These are phyloP conservation scores for Phyllotreta cruciferae DNA, from an alignment of 2,888 invertebrate species.

Conservation along the genomic window DNA sequence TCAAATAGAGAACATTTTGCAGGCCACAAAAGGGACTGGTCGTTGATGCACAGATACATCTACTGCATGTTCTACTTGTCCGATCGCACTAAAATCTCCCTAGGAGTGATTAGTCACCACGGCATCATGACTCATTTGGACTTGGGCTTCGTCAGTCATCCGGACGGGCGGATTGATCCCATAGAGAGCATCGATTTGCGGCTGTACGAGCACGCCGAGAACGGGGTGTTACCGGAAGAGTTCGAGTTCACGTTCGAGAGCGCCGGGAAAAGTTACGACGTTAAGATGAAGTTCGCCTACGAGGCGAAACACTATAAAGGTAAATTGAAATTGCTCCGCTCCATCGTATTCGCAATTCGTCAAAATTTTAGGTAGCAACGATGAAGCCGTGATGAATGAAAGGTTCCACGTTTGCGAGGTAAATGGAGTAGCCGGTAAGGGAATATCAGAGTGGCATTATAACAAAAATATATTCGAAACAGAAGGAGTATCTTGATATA, in stretches of 20 bases:
- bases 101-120: conserved; percentile 81
- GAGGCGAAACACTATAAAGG: conserved; percentile 68
- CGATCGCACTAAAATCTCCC: conserved; percentile 71
- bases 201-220: conserved; percentile 74
- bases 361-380: conserved; percentile 63
- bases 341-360: no score
- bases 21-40: conserved; percentile 77
- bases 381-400: conserved; percentile 74
- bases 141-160: conserved; percentile 68
- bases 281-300: conserved; percentile 64
- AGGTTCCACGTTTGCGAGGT: conserved; percentile 65
- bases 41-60: conserved; percentile 77
- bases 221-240: conserved; percentile 65
- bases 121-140: conserved; percentile 70
- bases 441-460: conserved; percentile 78
- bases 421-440: conserved; percentile 71
- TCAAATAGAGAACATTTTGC: conserved; percentile 14
- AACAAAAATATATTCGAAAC: conserved; percentile 54
- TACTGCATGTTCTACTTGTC: conserved; percentile 79
- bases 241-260: conserved; percentile 71
- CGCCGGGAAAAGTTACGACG: conserved; percentile 64
- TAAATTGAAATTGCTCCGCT: not conserved
- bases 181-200: conserved; percentile 69
- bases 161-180: conserved; percentile 61
- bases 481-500: no score